Base-by-base conservation (phyloP, 2,888 invertebrate genomes). In the Drosophila macrospina region DNA sequence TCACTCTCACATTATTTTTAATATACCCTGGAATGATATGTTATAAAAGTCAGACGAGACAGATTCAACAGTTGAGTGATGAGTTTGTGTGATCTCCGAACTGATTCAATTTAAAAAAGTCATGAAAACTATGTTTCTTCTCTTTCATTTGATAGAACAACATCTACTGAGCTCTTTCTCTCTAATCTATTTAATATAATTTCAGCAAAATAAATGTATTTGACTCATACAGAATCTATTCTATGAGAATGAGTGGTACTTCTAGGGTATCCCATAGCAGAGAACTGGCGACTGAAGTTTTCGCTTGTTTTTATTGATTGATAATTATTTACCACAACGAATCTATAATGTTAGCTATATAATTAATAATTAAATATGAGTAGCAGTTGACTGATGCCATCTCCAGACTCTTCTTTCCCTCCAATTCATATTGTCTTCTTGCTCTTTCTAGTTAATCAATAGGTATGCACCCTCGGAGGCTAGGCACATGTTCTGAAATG, bases 401-500 rank as follows among this genome's bases (percentile, higher is more conserved):
- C 48, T 41, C 10, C 13, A 10, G 2, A 16, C 16, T n/a, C 30
- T 15, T 48, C 20, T 26, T 24, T 13, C 26, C 11, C 28, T 28
- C 7, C 16, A 30, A 24, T 63, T 51, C 30, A 1, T 37, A 8
- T 15, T 37, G 37, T 15, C 8, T 10, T 39, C 8, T 39, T 36
- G 6, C 13, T 13, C n/a, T 39, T 39, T 16, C 10, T 48, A 56
- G 50, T 41, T 68, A 45, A 78, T 79, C 80, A 56, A 62, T 71
- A 63, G n/a, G 7, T 50, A 32, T 50, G 26, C 30, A 60, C 50
- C 39, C 63, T 42, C 37, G 65, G 47, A 69, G 52, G 60, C 61
- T 57, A 44, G 69, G 48, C 15, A 65, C 74, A 61, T 54, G 72
- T 84, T 81, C 87, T 86, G 64, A 87, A 77, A 67, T 86, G 85